These are phyloP conservation scores for roundworm (Caenorhabditis elegans) DNA, from an alignment of 1,140 invertebrate species.

Conservation along the genomic window WBcel235 BX284602.5:4670501-4671000, in stretches of 20 bases:
- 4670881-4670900: not conserved
- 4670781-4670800: too few relatives aligned
- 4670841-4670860: not conserved
- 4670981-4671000: constrained; percentile 1
- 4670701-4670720: not conserved
- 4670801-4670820: not conserved
- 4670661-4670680: constrained; percentile 10
- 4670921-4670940: not conserved
- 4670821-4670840: not conserved
- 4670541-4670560: not conserved
- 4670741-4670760: not conserved
- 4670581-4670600: not conserved
- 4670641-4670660: not conserved
- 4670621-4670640: not conserved
- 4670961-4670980: not conserved
- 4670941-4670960: not conserved
- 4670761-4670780: not conserved
- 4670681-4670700: not conserved
- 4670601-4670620: not conserved
- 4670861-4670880: not conserved
- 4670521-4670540: not conserved
- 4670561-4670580: not conserved
- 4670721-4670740: not conserved
- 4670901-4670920: not conserved
- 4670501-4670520: not conserved